A percentile compares a stretch with the other conserved stretches of the same genome.
Evolutionary conservation across 2,113 vertebrate genomes (phyloP).

Genomic region (Corythoichthys haematopterus): DNA sequence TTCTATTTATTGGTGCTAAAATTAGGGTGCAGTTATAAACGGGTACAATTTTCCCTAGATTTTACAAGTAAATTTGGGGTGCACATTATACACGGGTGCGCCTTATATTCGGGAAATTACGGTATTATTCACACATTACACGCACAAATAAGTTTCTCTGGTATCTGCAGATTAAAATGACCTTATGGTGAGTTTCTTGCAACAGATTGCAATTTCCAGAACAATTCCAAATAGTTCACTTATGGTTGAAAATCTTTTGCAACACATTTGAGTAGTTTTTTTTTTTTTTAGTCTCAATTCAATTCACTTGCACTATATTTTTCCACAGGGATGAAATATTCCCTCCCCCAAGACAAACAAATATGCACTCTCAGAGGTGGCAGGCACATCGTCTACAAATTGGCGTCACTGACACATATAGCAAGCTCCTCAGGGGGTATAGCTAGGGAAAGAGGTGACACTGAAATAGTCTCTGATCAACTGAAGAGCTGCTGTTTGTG

Average conservation of each 20-base stretch:
- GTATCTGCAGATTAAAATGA: background rate
- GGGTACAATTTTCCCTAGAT: no score
- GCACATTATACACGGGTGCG: no score
- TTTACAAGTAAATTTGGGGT: no score
- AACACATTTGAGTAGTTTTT: slow-evolving; percentile 11
- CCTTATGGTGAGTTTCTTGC: background rate
- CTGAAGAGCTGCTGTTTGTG: slow-evolving; percentile 32
- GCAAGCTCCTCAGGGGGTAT: slow-evolving; percentile 45
- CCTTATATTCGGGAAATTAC: no score
- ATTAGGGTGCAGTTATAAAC: no score
- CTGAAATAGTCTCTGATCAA: slow-evolving; percentile 59
- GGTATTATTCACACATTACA: background rate
- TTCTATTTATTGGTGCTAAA: no score
- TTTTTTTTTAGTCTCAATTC: no score
- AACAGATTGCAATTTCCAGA: background rate
- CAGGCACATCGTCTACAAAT: slow-evolving; percentile 39
- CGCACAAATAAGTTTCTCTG: background rate
- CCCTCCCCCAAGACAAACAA: slow-evolving; percentile 15
- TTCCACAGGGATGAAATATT: slow-evolving; percentile 14
- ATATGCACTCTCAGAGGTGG: slow-evolving; percentile 1
- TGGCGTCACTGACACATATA: slow-evolving; percentile 55
- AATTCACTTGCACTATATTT: background rate
- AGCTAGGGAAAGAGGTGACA: slow-evolving; percentile 49
- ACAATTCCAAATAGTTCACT: background rate
- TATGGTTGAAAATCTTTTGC: background rate